Evolutionary conservation across 2,113 vertebrate species (phyloP), one percentile per base, ranked within the genome.

Genomic region (Zosterops lateralis): DNA sequence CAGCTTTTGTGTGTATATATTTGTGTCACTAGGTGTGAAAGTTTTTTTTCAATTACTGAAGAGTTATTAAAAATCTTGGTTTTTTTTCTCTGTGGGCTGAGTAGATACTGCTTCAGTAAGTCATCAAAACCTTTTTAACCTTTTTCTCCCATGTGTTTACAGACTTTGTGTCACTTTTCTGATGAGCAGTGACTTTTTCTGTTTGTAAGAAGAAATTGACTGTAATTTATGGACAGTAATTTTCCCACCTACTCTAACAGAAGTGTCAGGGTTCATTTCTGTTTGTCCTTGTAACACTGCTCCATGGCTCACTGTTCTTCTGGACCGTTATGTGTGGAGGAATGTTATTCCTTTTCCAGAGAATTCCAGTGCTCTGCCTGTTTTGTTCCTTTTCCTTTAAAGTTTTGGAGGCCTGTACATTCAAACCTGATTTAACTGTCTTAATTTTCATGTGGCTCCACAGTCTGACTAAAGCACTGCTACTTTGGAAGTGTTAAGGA

Each of bases 371-470:
- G 28, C 29, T 75, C 20, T 75, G 17, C n/a, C 54, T 62, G 16
- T 48, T 79, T 71, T 78, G 18, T 40, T 84, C 11, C 15, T 66
- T 76, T 88, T 85, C 53, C 45, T 87, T 68, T 84, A 47, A 51
- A 28, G 21, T 6, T 57, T n/a, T 89, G 54, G 44, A 75, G 54
- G 42, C 17, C 19, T 61, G 0, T 70, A 4, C 0, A 0, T 66
- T 77, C 24, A 47, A 56, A 77, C n/a, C 28, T 26, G 36, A 54
- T 58, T 58, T 58, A 34, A 34, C 20, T 81, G 75, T 31, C 10
- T 57, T 18, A 22, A 5, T 80, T 70, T 74, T 74, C 36, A 3
- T 48, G 17, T 84, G 50, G n/a, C 67, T 66, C 28, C 48, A 19
- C 17, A 58, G 25, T 90, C 38, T 91, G 58, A 53, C 38, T 44